Evolutionary conservation across 2,888 invertebrate genomes (phyloP).

Genomic region (Agriopis marginaria): DNA sequence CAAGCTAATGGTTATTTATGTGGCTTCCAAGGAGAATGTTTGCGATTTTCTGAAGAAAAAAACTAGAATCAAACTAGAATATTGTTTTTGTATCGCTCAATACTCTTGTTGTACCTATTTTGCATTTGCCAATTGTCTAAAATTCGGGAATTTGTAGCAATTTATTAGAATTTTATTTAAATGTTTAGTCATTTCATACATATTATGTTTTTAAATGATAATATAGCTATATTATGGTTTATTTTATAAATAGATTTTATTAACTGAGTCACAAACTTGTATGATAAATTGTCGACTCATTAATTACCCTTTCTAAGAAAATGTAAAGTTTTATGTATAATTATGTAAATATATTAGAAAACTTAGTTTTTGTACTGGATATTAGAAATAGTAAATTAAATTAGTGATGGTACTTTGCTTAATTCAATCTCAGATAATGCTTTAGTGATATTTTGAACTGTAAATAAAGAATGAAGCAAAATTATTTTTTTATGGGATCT

Average conservation of each 20-base stretch:
- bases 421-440: constrained; percentile 28
- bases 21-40: no score
- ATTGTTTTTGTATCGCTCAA: constrained; percentile 58
- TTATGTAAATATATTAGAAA: constrained; percentile 74
- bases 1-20: neutral
- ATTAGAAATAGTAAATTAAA: constrained; percentile 60
- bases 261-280: constrained; percentile 43
- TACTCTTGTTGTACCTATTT: constrained; percentile 64
- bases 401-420: constrained; percentile 39
- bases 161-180: constrained; percentile 47
- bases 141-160: constrained; percentile 48
- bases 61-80: neutral
- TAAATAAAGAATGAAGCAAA: constrained; percentile 71
- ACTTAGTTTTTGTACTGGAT: constrained; percentile 72
- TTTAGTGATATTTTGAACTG: constrained; percentile 53
- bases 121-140: constrained; percentile 72
- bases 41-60: neutral
- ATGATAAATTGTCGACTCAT: constrained; percentile 42
- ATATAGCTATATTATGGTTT: constrained; percentile 45
- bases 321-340: constrained; percentile 67
- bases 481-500: constrained; percentile 76
- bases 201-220: constrained; percentile 54
- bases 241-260: constrained; percentile 45
- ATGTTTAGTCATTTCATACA: constrained; percentile 37
- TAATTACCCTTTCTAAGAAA: constrained; percentile 48